Percentiles rank a stretch among this genome's conserved stretches.
Evolutionary conservation across 2,888 invertebrate genomes (phyloP).

Genomic region (Heliconius sara): DNA sequence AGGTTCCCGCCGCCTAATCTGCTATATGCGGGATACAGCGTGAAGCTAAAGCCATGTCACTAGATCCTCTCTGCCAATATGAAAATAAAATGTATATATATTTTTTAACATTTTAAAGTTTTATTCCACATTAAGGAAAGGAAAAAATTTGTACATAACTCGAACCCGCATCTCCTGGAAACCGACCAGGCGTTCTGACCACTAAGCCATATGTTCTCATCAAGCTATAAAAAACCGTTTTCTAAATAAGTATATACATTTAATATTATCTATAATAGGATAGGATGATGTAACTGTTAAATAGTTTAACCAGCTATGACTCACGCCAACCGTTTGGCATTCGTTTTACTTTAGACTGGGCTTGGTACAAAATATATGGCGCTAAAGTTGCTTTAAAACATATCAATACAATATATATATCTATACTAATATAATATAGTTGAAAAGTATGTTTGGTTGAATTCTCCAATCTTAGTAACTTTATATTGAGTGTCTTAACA

Average conservation of each 20-base stretch:
- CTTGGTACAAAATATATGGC: constrained; percentile 9
- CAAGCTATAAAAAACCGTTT: no score
- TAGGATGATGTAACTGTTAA: constrained; percentile 35
- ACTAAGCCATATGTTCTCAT: no score
- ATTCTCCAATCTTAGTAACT: no score
- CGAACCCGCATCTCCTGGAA: no score
- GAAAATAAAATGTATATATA: neutral
- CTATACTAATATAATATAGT: neutral
- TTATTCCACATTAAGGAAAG: no score
- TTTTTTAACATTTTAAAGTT: no score
- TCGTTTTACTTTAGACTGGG: constrained; percentile 8
- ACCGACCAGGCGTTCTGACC: no score
- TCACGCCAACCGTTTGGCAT: constrained; percentile 22
- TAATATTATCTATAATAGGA: constrained; percentile 8
- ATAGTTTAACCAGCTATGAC: constrained; percentile 29
- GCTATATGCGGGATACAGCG: no score
- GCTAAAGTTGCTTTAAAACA: neutral
- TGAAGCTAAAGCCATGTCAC: no score
- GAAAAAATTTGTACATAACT: no score
- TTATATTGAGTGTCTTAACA: no score
- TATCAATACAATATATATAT: neutral
- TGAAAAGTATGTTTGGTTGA: neutral
- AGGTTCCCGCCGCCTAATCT: no score
- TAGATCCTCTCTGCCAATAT: neutral
- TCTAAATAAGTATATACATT: neutral